A percentile compares a stretch with the other conserved stretches of the same genome.
phyloP scores from a whole-genome alignment of 2,888 invertebrate genomes.

The Yponomeuta malinellus region DNA sequence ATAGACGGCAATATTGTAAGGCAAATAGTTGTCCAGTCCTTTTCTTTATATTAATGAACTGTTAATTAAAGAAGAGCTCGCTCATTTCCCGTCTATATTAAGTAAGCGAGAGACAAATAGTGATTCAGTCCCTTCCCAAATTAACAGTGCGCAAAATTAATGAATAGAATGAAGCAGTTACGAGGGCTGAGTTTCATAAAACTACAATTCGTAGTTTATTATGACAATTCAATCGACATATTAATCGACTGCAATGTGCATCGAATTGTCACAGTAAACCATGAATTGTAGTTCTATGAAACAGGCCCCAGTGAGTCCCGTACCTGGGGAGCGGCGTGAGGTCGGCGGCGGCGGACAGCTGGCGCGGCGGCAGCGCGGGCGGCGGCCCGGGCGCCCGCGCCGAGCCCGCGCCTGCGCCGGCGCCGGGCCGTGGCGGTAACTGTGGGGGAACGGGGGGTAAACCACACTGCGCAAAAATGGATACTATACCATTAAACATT shows the following conservation, averaged over 20 bases:
- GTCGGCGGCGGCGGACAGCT: conserved; percentile 67
- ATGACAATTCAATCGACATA: too few species aligned
- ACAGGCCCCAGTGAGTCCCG: not conserved
- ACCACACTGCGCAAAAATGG: not conserved
- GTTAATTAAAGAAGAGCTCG: too few species aligned
- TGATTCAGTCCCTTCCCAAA: not conserved
- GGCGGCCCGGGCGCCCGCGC: conserved; percentile 30
- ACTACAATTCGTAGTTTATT: too few species aligned
- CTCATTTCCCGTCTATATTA: too few species aligned
- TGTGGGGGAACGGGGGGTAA: not conserved
- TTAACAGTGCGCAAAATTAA: not conserved
- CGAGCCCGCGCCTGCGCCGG: not conserved
- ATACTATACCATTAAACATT: not conserved
- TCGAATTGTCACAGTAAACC: too few species aligned
- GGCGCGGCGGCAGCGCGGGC: conserved; percentile 75
- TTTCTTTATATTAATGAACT: too few species aligned
- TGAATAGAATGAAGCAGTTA: not conserved
- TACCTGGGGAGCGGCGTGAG: conserved; percentile 25
- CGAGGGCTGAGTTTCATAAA: too few species aligned
- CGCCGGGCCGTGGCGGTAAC: conserved; percentile 24
- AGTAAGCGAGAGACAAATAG: too few species aligned
- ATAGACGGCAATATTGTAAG: too few species aligned
- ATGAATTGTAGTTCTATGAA: too few species aligned
- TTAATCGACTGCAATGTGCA: too few species aligned
- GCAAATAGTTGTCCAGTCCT: too few species aligned